Percentiles rank a stretch among this genome's conserved stretches.
phyloP scores from a whole-genome alignment of 2,797 vertebrate genomes.

The Telmatherina bonti region DNA sequence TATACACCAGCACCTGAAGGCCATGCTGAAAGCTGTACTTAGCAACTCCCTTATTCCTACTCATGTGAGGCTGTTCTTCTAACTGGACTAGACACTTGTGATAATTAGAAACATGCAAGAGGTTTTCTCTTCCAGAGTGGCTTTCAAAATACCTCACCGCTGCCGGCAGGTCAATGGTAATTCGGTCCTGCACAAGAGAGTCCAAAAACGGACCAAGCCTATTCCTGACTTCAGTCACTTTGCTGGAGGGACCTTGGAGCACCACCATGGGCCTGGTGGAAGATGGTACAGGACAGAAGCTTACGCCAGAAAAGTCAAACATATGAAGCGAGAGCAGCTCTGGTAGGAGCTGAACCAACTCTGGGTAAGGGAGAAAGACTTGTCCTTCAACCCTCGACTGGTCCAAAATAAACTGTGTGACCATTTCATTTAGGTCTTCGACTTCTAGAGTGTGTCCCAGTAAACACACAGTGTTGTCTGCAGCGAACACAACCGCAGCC shows the following conservation, averaged over 20 bases:
- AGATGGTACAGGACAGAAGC: slow-evolving; percentile 29
- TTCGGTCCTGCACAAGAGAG: slow-evolving; percentile 43
- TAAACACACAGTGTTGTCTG: slow-evolving; percentile 29
- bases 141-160: slow-evolving; percentile 60
- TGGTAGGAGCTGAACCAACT: slow-evolving; percentile 33
- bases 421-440: slow-evolving; percentile 38
- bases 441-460: slow-evolving; percentile 63
- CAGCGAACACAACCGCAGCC: slow-evolving; percentile 27
- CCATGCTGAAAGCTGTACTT: slow-evolving; percentile 55
- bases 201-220: slow-evolving; percentile 41
- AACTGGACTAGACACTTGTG: slow-evolving; percentile 61
- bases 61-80: slow-evolving; percentile 1
- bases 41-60: slow-evolving; percentile 22
- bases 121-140: slow-evolving; percentile 40
- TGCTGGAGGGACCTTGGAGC: slow-evolving; percentile 48
- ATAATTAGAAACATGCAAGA: slow-evolving; percentile 37
- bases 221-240: slow-evolving; percentile 49
- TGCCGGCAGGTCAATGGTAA: slow-evolving; percentile 62
- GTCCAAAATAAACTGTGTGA: slow-evolving; percentile 54
- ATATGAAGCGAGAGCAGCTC: slow-evolving; percentile 48
- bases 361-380: slow-evolving; percentile 42
- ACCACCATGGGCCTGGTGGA: slow-evolving; percentile 25
- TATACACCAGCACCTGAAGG: slow-evolving; percentile 59
- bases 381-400: slow-evolving; percentile 23
- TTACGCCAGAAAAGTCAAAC: slow-evolving; percentile 54